Conservation (phyloP, 2,797 vertebrate species). For the Xiphorhynchus erythropygius region DNA sequence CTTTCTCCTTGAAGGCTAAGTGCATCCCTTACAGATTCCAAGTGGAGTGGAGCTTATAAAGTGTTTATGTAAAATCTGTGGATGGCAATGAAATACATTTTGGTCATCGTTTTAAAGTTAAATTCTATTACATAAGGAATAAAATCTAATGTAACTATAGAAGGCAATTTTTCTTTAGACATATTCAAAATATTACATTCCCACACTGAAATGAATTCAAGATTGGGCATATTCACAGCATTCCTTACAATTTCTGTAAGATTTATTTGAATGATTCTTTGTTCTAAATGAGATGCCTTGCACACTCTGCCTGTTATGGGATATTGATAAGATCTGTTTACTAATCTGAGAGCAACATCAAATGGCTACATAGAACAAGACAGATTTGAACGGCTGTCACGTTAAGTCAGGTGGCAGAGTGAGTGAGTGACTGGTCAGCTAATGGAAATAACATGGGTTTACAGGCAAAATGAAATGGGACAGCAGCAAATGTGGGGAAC, state of each 20-base stretch:
- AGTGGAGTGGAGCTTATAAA: background rate
- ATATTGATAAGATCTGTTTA: slow-evolving; percentile 22
- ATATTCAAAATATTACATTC: background rate
- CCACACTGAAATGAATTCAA: slow-evolving; percentile 5
- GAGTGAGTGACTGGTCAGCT: background rate
- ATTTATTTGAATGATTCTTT: background rate
- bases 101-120: slow-evolving; percentile 23
- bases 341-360: background rate
- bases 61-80: slow-evolving; percentile 29
- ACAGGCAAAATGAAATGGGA: background rate
- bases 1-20: background rate
- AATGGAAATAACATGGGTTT: background rate
- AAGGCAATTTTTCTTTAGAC: slow-evolving; percentile 7
- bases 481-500: background rate
- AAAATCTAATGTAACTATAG: background rate
- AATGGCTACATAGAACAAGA: background rate
- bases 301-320: background rate
- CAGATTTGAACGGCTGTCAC: background rate
- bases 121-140: slow-evolving; percentile 42
- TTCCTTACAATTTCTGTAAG: background rate
- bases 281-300: background rate
- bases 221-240: background rate
- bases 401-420: background rate
- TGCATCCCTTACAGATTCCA: background rate
- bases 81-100: slow-evolving; percentile 14